Evolutionary conservation across 2,113 vertebrate species (phyloP).

Genomic region (Gallinago media): DNA sequence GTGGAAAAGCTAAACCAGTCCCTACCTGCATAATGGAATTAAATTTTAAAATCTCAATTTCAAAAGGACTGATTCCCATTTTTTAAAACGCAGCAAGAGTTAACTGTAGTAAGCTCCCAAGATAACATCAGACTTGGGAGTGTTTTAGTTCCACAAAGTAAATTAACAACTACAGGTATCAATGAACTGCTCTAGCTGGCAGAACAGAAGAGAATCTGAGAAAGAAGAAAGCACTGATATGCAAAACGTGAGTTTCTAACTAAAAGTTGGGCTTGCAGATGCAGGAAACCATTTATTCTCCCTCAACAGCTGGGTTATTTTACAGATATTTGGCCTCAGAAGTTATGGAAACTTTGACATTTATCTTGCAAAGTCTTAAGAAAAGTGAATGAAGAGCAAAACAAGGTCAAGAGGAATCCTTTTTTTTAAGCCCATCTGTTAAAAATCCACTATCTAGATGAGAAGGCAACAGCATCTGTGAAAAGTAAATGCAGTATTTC

Average conservation of each 20-base stretch:
- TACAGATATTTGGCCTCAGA: constrained; percentile 17
- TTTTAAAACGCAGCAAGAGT: neutral
- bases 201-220: neutral
- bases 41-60: neutral
- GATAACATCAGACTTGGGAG: neutral
- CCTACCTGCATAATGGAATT: neutral
- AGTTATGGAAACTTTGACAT: constrained; percentile 19
- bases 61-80: neutral
- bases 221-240: neutral
- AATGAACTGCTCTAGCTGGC: neutral
- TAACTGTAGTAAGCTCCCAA: neutral
- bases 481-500: constrained; percentile 25
- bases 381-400: constrained; percentile 16
- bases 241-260: neutral
- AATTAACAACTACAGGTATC: neutral
- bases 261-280: neutral
- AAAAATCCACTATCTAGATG: neutral
- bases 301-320: constrained; percentile 24
- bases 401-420: constrained; percentile 20
- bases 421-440: neutral
- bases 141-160: neutral
- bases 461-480: neutral
- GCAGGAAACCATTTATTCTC: constrained; percentile 38
- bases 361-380: constrained; percentile 15
- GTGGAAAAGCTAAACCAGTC: neutral